Base-by-base conservation (phyloP, 2,797 vertebrate species). In the Karalla daura region DNA sequence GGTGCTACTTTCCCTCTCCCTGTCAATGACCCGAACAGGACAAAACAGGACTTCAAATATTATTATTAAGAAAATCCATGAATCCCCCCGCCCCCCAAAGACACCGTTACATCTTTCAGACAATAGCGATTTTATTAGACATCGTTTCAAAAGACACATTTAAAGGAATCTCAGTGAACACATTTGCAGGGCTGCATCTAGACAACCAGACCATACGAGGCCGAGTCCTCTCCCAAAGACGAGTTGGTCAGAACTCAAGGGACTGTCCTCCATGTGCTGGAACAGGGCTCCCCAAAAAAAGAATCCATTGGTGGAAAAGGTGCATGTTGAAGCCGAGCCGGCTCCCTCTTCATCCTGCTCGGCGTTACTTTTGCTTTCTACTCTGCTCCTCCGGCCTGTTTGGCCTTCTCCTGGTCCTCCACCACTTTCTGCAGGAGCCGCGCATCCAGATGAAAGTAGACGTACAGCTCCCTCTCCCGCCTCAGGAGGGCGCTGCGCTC, bases 401-500 rank as follows among this genome's bases (percentile, higher is more conserved):
- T 93, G 37, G 71, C 79, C 84, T 98, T 96, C 81, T 98, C 96
- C 81, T 96, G 88, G 63, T 95, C 94, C 78, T 95, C 93, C 45
- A 99, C 93, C 15, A 93, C 64, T 74, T 94, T 93, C 86, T 93
- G 94, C 78, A 98, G 89, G 33, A 88, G 86, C 9, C 83, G 81
- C 54, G 95, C 79, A 23, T 98, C 94, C 74, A 94, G 91, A 70
- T 95, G 95, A 88, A 96, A 98, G 86, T 94, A 90, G 32, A 96
- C 80, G 58, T 96, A 98, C 41, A 99, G 88, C 23, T 96, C 91
- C 89, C 96, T 94, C 87, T 98, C 95, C 66, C 91, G 89, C 71
- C 91, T 92, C 59, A 92, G 89, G 21, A 92, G 79, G 58, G 91
- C 85, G 74, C 84, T 93, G 63, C 91, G 94, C 56, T 95, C 91